Base-by-base conservation (phyloP, 2,797 vertebrate genomes). In the Takifugu ocellatus region DNA sequence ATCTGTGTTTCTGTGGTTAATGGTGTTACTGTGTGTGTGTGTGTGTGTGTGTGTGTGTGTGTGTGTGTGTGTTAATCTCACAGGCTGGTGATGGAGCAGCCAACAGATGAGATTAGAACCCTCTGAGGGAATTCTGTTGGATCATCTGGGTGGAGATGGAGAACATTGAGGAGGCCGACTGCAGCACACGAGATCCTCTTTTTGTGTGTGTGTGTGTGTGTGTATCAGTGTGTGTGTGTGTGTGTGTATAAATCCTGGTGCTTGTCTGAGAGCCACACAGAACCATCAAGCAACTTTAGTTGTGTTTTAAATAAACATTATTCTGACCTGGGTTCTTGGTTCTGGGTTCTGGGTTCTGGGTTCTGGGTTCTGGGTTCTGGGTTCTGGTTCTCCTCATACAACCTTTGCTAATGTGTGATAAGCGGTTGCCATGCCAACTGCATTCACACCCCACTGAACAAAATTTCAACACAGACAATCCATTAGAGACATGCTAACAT, bases 401-500 rank as follows among this genome's bases (percentile, higher is more conserved):
- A 25, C 6, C 4, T 3, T 39, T 39, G 33, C 56, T 8, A 5
- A 11, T 61, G 59, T 54, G 25, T 39, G 48, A 48, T 12, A 46
- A 54, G 10, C 42, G 3, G 10, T 26, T 51, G 17, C 44, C 25
- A 10, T 6, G 57, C 3, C 3, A 31, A 46, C 50, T 11, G 33
- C 12, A 9, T 25, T 8, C 48, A 2, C 2, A 2, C 26, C 15
- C 1, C 33, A 11, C 5, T 11, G 11, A 2, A 36, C 3, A 11
- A 10, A 36, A 11, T 1, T 3, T 11, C 5, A 2, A 4, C 2
- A 36, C 33, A 36, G 12, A 36, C 33, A 70, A 21, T 59, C 61
- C 61, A 70, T 70, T 70, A 63, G 58, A 21, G 6, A 43, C 44
- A 49, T 3, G 47, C 48, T 67, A 67, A 26, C 52, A 8, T 60